A percentile compares a stretch with the other conserved stretches of the same genome.
These are phyloP conservation scores for Pristis pectinata DNA, from an alignment of 2,797 vertebrate species.

Conservation along the genomic window DNA sequence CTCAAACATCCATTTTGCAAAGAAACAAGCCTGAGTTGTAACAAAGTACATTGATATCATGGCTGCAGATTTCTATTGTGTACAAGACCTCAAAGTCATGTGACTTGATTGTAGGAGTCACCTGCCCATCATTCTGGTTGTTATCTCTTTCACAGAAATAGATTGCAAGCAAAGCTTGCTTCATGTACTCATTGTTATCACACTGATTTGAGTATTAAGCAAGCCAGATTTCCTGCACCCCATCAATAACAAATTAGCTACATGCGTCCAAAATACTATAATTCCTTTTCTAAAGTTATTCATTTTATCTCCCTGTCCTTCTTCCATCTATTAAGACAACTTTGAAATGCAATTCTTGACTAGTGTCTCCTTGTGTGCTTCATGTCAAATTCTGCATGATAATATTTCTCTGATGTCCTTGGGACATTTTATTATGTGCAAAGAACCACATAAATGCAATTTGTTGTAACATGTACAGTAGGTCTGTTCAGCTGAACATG, in stretches of 20 bases:
- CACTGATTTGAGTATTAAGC: not conserved
- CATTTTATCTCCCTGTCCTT: not conserved
- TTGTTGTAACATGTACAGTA: not conserved
- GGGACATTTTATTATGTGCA: not conserved
- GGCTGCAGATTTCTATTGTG: not conserved
- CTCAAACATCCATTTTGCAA: not conserved
- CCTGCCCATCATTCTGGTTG: not conserved
- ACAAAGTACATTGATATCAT: not conserved
- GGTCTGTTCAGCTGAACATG: not conserved
- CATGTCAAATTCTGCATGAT: not conserved
- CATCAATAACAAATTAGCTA: not conserved
- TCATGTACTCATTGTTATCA: not conserved
- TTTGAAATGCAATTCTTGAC: not conserved
- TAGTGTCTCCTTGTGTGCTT: not conserved
- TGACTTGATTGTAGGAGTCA: not conserved
- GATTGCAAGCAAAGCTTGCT: not conserved
- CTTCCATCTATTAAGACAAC: not conserved
- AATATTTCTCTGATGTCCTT: not conserved
- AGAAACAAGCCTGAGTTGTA: not conserved
- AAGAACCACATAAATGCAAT: not conserved
- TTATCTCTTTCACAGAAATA: not conserved
- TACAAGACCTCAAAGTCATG: not conserved
- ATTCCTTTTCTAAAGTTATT: not conserved
- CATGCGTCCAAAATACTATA: not conserved
- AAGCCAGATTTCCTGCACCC: not conserved